Conservation (phyloP, 2,888 invertebrate genomes). For the Poecilus cupreus region DNA sequence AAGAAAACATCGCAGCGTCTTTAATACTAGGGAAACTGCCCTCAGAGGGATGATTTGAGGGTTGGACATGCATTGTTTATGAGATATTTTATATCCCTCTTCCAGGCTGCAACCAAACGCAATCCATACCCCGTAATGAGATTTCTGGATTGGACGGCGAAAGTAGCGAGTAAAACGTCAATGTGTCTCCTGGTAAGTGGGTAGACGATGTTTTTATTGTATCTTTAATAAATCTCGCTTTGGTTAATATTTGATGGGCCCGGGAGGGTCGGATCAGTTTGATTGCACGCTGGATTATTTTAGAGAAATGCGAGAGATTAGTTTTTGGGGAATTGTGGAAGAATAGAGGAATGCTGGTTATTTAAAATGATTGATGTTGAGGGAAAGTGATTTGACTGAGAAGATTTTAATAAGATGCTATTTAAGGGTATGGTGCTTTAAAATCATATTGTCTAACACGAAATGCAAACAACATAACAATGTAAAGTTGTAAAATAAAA, state of each 20-base stretch:
- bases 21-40: constrained; percentile 14
- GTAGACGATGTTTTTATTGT: constrained; percentile 34
- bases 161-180: constrained; percentile 21
- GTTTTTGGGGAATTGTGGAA: not conserved
- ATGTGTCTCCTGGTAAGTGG: constrained; percentile 25
- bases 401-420: not conserved
- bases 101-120: not conserved
- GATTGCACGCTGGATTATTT: constrained; percentile 15
- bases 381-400: not conserved
- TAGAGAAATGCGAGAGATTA: constrained; percentile 6
- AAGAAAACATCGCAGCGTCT: not conserved
- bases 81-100: constrained; percentile 56
- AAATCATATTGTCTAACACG: too few relatives aligned
- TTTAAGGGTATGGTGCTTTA: not conserved
- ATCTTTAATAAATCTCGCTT: constrained; percentile 43
- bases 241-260: constrained; percentile 32
- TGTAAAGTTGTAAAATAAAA: too few relatives aligned
- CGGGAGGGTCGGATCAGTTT: not conserved
- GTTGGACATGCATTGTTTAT: constrained; percentile 52
- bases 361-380: not conserved
- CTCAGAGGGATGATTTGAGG: constrained; percentile 10
- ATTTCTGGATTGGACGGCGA: constrained; percentile 42
- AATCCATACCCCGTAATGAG: constrained; percentile 52
- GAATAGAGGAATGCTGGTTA: not conserved
- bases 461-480: too few relatives aligned